Conservation (phyloP, 2,113 vertebrate species). For the Gulo gulo region DNA sequence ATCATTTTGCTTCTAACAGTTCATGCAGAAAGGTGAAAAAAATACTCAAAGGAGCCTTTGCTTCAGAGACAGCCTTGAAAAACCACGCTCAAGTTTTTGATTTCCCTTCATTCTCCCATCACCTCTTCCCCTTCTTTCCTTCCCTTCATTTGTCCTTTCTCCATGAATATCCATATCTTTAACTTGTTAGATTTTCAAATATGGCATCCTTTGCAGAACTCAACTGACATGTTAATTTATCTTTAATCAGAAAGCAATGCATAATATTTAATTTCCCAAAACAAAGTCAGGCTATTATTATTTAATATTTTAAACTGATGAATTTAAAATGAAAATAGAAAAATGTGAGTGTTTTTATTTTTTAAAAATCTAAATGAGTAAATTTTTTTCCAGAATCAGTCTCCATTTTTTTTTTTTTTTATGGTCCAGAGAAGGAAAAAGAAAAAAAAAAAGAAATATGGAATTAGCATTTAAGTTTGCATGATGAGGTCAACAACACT, state of each 20-base stretch:
- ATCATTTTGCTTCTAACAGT: background rate
- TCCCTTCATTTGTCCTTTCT: background rate
- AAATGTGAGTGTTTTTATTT: background rate
- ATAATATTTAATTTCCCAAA: background rate
- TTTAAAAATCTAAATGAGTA: background rate
- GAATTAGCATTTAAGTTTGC: background rate
- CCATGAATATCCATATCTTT: background rate
- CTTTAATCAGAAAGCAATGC: background rate
- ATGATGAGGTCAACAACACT: background rate
- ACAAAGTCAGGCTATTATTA: background rate
- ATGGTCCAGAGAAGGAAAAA: background rate
- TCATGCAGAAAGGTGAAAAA: background rate
- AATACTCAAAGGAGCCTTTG: background rate
- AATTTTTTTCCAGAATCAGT: constrained; percentile 10
- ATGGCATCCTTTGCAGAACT: background rate
- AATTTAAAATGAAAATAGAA: background rate
- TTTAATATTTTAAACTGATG: background rate
- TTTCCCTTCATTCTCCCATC: background rate
- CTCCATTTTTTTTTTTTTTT: background rate
- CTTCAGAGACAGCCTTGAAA: background rate
- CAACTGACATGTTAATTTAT: background rate
- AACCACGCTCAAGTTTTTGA: background rate
- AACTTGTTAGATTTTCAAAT: background rate
- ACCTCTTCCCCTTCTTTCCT: background rate
- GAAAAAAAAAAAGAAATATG: background rate